Percentiles rank a stretch among this genome's conserved stretches.
These are phyloP conservation scores for Microcebus lehilahytsara DNA, from an alignment of 2,113 vertebrate species.

Conservation along the genomic window DNA sequence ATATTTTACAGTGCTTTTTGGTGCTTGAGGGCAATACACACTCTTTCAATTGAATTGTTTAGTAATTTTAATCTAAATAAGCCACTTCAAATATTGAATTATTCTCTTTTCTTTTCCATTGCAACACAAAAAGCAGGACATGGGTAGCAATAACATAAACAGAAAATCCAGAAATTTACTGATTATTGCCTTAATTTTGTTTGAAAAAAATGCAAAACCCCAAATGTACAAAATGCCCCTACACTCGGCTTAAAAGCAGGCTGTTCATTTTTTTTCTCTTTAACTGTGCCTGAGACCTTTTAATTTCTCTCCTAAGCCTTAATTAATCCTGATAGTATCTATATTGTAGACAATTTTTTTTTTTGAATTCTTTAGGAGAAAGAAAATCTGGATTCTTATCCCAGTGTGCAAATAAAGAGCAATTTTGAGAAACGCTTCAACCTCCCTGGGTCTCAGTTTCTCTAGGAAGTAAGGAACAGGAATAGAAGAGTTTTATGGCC, in stretches of 20 bases:
- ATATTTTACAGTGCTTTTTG: neutral
- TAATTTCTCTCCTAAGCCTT: neutral
- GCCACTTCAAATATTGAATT: neutral
- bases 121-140: neutral
- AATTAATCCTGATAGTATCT: neutral
- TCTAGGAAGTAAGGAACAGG: neutral
- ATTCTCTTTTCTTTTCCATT: neutral
- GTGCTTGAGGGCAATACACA: neutral
- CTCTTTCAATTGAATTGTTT: neutral
- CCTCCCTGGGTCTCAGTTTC: neutral
- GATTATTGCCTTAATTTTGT: constrained; percentile 3
- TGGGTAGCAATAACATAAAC: neutral
- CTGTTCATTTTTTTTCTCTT: neutral
- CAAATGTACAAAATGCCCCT: neutral
- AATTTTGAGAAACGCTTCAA: constrained; percentile 2
- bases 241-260: neutral
- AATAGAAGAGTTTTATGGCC: neutral
- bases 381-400: neutral
- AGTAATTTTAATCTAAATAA: neutral
- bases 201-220: neutral
- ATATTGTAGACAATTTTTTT: neutral
- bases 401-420: neutral
- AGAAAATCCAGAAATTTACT: neutral
- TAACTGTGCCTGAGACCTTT: neutral
- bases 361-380: neutral